phyloP scores from a whole-genome alignment of 2,797 vertebrate genomes.

The Hippocampus kuda region DNA sequence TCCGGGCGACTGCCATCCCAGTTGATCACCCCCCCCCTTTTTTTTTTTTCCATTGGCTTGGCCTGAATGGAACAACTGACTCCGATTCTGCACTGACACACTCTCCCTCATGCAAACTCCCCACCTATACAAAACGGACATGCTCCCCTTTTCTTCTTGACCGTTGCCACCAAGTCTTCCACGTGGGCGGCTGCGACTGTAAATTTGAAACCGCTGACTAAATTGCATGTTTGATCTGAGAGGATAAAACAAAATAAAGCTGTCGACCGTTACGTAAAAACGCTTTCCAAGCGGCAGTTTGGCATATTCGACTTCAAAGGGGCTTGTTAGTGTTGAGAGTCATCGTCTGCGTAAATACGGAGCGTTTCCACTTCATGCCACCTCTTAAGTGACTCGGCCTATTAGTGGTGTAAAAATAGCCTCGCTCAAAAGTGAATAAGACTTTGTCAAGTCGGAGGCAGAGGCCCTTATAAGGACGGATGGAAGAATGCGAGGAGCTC shows the following conservation, averaged over 20 bases:
- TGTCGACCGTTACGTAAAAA: neutral
- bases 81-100: constrained; percentile 43
- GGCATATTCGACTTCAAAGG: constrained; percentile 23
- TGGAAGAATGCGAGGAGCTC: constrained; percentile 14
- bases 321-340: constrained; percentile 14
- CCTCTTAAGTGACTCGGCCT: constrained; percentile 26
- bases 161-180: neutral
- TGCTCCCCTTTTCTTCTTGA: constrained; percentile 34
- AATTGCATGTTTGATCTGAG: neutral
- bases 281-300: neutral
- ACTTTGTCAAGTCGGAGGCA: constrained; percentile 44
- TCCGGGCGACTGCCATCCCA: neutral
- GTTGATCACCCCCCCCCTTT: neutral
- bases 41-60: constrained; percentile 35
- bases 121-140: constrained; percentile 15
- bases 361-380: constrained; percentile 42
- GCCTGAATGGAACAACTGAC: constrained; percentile 63
- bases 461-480: constrained; percentile 26
- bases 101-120: constrained; percentile 26
- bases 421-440: constrained; percentile 36
- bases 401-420: constrained; percentile 45
- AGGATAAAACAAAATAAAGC: neutral
- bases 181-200: neutral
- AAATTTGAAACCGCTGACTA: neutral
- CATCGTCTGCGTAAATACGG: constrained; percentile 32